Evolutionary conservation across 1,140 invertebrate species (phyloP).

Genomic region (Zaprionus kolodkinae): DNA sequence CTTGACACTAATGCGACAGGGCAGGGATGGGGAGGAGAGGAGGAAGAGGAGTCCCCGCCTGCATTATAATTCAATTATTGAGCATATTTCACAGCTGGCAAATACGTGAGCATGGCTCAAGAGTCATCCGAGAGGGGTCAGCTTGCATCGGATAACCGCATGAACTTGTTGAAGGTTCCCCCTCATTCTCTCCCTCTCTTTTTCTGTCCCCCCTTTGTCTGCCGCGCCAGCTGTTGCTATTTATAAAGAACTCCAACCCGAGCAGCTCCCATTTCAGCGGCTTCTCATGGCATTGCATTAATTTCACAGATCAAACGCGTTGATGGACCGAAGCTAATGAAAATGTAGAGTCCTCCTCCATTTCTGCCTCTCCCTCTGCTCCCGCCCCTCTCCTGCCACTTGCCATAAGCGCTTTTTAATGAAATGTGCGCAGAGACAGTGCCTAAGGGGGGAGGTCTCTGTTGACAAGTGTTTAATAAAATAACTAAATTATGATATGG

Average conservation of each 20-base stretch:
- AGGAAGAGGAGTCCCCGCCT: conserved; percentile 8
- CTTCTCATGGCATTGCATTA: conserved; percentile 71
- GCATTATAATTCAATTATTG: conserved; percentile 79
- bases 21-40: background rate
- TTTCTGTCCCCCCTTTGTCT: background rate
- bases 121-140: conserved; percentile 51
- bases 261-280: conserved; percentile 44
- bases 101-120: conserved; percentile 61
- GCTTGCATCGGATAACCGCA: conserved; percentile 5
- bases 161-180: conserved; percentile 34
- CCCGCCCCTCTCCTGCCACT: no score
- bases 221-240: conserved; percentile 64
- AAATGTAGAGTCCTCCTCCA: conserved; percentile 46
- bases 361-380: background rate
- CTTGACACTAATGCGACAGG: conserved; percentile 74
- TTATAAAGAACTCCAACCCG: conserved; percentile 53
- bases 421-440: conserved; percentile 53
- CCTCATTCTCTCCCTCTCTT: background rate
- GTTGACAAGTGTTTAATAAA: conserved; percentile 59
- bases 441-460: conserved; percentile 3
- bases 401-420: conserved; percentile 71
- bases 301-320: conserved; percentile 75
- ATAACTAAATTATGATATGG: conserved; percentile 41
- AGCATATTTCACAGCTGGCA: conserved; percentile 64
- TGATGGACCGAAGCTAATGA: conserved; percentile 72